Evolutionary conservation across 2,113 vertebrate genomes (phyloP).

Genomic region (Uropsilus gracilis): DNA sequence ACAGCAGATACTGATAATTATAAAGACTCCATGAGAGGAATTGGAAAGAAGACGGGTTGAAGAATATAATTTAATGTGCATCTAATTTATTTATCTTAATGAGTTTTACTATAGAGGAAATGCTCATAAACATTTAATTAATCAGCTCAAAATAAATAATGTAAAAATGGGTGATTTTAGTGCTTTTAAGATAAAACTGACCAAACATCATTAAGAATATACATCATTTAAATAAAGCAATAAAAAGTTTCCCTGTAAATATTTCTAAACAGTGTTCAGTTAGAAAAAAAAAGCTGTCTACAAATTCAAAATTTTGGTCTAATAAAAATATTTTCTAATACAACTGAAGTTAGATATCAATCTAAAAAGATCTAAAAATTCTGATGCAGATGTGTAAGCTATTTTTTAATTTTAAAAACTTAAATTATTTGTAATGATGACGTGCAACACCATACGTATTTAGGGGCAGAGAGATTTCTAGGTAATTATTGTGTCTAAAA

Average conservation of each 20-base stretch:
- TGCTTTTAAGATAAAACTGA: slow-evolving; percentile 8
- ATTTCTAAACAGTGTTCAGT: background rate
- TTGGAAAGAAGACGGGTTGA: background rate
- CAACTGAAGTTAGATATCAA: background rate
- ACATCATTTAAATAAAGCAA: background rate
- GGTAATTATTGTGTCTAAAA: background rate
- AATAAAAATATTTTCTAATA: background rate
- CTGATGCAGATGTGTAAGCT: background rate
- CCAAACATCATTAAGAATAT: background rate
- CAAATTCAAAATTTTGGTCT: background rate
- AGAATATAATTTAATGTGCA: background rate
- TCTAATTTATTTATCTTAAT: background rate
- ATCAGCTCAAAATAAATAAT: background rate
- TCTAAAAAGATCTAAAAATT: slow-evolving; percentile 21
- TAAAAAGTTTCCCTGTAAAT: background rate
- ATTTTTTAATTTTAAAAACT: background rate
- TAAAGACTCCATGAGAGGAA: background rate
- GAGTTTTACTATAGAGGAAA: background rate
- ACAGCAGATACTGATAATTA: background rate
- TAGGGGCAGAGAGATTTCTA: background rate
- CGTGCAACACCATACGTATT: no score
- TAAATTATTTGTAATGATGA: no score
- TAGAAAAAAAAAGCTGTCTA: background rate
- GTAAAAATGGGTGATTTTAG: background rate
- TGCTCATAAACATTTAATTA: background rate